Base-by-base conservation (phyloP, 2,888 invertebrate species). In the Drosophila monieri region DNA sequence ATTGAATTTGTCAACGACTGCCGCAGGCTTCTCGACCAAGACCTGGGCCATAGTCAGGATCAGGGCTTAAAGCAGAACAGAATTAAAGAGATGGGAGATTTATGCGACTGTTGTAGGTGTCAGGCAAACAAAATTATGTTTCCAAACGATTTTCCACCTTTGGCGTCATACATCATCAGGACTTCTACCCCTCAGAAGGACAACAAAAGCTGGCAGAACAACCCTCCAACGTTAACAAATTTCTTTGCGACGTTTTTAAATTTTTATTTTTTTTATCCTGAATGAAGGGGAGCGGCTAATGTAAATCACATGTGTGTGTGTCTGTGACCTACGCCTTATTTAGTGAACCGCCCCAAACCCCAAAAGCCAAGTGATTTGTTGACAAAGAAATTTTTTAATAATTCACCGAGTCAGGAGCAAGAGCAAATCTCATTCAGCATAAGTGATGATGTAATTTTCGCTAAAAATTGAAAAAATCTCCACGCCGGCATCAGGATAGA, bases 1-100 rank as follows among this genome's bases (percentile, higher is more conserved):
- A 89, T 89, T 89, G 88, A 89, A 89, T 89, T 89, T 89, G 88
- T 89, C 88, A 89, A 88, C 87, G 87, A 81, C 77, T 76, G 80
- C 76, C 79, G 59, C 77, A 74, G 79, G 72, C 70, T 32, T 2
- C 32, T 18, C 30, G 47, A 15, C 39, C 39, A 41, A 21, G 43
- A 43, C 43, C 12, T 15, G 18, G 21, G 21, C 15, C 15, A 43
- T 49, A 54, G 64, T 18, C 21, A 15, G 18, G 21, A 15, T 14
- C n/a, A 14, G 41, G 60, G 46, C 61, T 71, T 70, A 48, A 71
- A 71, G 57, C 25, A 9, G 8, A 9, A 27, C 55, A 46, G 67
- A 71, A 83, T 85, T 79, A 83, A 64, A 64, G 64, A 83, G 60
- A 64, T 56, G 18, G 14, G 58, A 76, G 86, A 80, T 80, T 85